A percentile compares a stretch with the other conserved stretches of the same genome.
Evolutionary conservation across 2,113 vertebrate species (phyloP).

Genomic region (Gobius niger): DNA sequence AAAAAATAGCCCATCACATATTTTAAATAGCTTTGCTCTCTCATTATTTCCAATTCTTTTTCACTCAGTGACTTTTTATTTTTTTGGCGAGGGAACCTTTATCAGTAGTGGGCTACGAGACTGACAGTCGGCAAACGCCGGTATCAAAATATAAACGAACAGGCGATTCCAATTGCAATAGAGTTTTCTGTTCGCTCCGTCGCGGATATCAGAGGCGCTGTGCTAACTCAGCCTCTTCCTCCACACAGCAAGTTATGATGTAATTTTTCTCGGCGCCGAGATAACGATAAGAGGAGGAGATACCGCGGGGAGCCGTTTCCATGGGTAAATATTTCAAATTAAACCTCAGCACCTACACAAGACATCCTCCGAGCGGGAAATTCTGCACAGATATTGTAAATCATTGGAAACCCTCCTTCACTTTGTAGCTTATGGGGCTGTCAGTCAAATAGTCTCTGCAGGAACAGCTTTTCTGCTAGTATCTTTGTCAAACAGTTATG

Average conservation of each 20-base stretch:
- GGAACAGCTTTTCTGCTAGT: background rate
- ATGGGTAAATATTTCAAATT: conserved; percentile 40
- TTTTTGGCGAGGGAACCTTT: background rate
- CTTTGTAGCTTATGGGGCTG: conserved; percentile 2
- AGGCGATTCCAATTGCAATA: conserved; percentile 34
- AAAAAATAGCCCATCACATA: too few relatives aligned
- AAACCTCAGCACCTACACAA: conserved; percentile 20
- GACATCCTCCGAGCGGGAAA: conserved; percentile 1
- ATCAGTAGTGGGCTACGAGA: conserved; percentile 18
- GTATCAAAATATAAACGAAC: conserved; percentile 32
- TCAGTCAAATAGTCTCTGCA: conserved; percentile 7
- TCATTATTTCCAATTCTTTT: too few relatives aligned
- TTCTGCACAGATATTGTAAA: conserved; percentile 11
- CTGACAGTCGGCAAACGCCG: conserved; percentile 6
- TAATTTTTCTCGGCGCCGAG: conserved; percentile 48
- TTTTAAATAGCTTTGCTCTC: too few relatives aligned
- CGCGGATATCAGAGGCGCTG: conserved; percentile 34
- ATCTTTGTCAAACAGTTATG: background rate
- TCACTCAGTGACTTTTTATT: too few relatives aligned
- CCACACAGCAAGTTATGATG: conserved; percentile 61
- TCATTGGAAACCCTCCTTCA: background rate
- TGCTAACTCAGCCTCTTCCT: conserved; percentile 44
- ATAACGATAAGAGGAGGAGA: conserved; percentile 45
- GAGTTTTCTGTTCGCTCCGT: conserved; percentile 23
- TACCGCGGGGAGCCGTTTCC: conserved; percentile 23